Base-by-base conservation (phyloP, 2,888 invertebrate genomes). In the Drosophila mettleri region DNA sequence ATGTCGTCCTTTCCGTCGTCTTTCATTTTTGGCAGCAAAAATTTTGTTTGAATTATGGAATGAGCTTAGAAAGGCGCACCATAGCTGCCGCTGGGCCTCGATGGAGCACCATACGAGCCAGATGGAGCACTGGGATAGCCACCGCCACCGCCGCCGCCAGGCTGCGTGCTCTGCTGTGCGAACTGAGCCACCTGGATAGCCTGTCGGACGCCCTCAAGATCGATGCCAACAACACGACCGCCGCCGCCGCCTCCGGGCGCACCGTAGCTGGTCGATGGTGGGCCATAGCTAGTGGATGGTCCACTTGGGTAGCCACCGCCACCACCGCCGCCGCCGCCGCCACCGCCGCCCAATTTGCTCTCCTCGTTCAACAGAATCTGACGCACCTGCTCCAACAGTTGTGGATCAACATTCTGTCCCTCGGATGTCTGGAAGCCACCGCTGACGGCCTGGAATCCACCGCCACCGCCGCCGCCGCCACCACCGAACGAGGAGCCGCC, bases 141-240 rank as follows among this genome's bases (percentile, higher is more conserved):
- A 59, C 90, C 90, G 60, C 93, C 92, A 45, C 93, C 92, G 78
- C 93, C 92, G 46, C 93, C 92, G 79, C 93, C 93, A 43, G 93
- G 92, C 81, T 93, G 85, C 67, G 94, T 93, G 92, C 93, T 93
- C 74, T 93, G 92, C 93, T 96, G 96, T 82, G 95, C 94, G 94
- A 95, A 97, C 90, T 97, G 96, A 43, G 97, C 97, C 74, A 97
- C 97, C 92, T 97, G 97, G 93, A 97, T 96, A 83, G 96, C 97
- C 88, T 96, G 97, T 89, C 96, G 96, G 89, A 97, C 96, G 74
- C 96, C 96, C 88, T 97, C 97, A 74, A 97, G 95, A 92, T 96
- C 95, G 92, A 97, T 95, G 78, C 97, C 97, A 80, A 96, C 96
- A 60, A 97, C 96, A 66, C 92, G 91, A 31, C 92, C 91, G 22